phyloP scores from a whole-genome alignment of 2,113 vertebrate genomes.

The Triplophysa siluroides region DNA sequence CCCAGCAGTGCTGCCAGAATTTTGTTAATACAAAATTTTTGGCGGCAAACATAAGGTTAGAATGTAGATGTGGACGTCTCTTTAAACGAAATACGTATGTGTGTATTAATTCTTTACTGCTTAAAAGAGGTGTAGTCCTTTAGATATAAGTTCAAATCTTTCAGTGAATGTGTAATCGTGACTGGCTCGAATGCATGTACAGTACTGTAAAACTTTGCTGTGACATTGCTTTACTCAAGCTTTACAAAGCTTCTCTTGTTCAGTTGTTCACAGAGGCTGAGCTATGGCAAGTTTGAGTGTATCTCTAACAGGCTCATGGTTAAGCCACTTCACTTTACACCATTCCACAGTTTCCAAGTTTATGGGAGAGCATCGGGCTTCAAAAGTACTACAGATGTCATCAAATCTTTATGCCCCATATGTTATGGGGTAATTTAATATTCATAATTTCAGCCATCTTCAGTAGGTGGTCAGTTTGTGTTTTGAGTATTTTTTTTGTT shows the following conservation, averaged over 20 bases:
- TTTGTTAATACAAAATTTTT: not conserved
- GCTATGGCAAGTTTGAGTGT: constrained; percentile 31
- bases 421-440: not conserved
- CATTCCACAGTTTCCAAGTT: constrained; percentile 45
- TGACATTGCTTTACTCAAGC: not conserved
- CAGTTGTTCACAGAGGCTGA: not conserved
- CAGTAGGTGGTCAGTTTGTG: not conserved
- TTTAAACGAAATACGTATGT: not conserved
- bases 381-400: constrained; percentile 4
- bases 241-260: constrained; percentile 23
- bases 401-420: not conserved
- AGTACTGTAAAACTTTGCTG: not conserved
- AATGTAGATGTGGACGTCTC: too few species aligned
- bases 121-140: not conserved
- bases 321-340: constrained; percentile 51
- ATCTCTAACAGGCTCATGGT: constrained; percentile 37
- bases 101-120: not conserved
- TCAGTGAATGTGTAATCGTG: too few species aligned
- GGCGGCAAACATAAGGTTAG: too few species aligned
- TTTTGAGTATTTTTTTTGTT: not conserved
- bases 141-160: not conserved
- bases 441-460: not conserved
- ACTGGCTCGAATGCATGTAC: not conserved
- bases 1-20: not conserved
- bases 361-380: constrained; percentile 52